Base-by-base conservation (phyloP, 2,113 vertebrate genomes). In the Clarias magur region DNA sequence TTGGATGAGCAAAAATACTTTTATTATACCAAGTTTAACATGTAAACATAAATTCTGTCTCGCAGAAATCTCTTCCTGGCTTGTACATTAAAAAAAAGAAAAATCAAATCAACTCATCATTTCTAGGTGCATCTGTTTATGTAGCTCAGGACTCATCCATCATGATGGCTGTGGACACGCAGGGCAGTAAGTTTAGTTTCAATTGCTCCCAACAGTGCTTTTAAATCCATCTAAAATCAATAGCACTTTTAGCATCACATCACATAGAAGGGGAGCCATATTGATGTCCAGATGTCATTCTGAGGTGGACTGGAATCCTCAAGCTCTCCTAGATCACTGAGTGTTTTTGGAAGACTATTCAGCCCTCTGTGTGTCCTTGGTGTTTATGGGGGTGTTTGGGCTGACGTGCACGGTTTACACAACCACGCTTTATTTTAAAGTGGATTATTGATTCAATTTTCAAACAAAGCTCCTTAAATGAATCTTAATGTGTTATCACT, bases 171-270 rank as follows among this genome's bases (percentile, higher is more conserved):
- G 63, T 38, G 91, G 92, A 94, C 92, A 92, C 89, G 92, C 92
- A 91, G 91, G 92, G 92, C 92, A 92, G 91, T 92, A 91, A 93
- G 92, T 93, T 94, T 94, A 93, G 91, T 93, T 94, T 94, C 94
- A 94, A 95, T 94, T 94, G 94, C 94, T 96, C 94, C 95, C 95
- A 90, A 88, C 89, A 92, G 95, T 92, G 91, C 93, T 91, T 91
- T 95, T 94, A 93, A 83, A 94, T 95, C 93, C 90, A 89, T 85
- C 86, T 85, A 93, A 94, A 95, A 95, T 95, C 95, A 94, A 95
- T 95, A 93, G 80, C 83, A 92, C 94, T 94, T 95, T 95, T 93
- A 94, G 93, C 94, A 93, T 93, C 94, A 93, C 92, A 90, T 92
- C 87, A 90, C 87, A 92, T 90, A 91, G 92, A 90, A 87, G 89